A percentile compares a stretch with the other conserved stretches of the same genome.
These are phyloP conservation scores for Lamproptera curius DNA, from an alignment of 2,888 invertebrate species.

Conservation along the genomic window DNA sequence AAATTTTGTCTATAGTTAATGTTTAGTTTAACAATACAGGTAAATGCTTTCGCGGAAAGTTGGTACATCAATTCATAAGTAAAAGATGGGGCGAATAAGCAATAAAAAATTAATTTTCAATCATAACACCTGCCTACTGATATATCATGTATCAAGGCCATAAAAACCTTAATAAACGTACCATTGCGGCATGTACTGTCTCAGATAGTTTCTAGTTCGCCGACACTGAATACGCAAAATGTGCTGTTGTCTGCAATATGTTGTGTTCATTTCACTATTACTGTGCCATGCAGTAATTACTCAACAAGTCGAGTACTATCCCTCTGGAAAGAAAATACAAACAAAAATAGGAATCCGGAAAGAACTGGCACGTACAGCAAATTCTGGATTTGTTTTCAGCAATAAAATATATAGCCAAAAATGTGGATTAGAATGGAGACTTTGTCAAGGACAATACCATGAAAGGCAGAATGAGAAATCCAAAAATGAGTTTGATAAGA, in stretches of 20 bases:
- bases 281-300: constrained; percentile 24
- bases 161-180: constrained; percentile 47
- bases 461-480: neutral
- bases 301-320: constrained; percentile 53
- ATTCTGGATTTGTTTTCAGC: too few relatives aligned
- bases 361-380: too few relatives aligned
- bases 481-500: constrained; percentile 22
- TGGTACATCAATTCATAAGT: too few relatives aligned
- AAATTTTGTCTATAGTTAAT: too few relatives aligned
- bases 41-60: too few relatives aligned
- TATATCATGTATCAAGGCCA: constrained; percentile 51
- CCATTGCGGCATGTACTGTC: neutral
- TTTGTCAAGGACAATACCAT: neutral
- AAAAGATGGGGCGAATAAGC: too few relatives aligned
- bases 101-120: constrained; percentile 71
- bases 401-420: too few relatives aligned
- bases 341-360: too few relatives aligned
- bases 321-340: too few relatives aligned
- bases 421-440: too few relatives aligned
- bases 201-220: neutral
- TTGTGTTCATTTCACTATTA: constrained; percentile 17
- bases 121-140: constrained; percentile 66
- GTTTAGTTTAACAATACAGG: too few relatives aligned
- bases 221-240: neutral
- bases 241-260: constrained; percentile 1